A percentile compares a stretch with the other conserved stretches of the same genome.
These are phyloP conservation scores for Nemapogon koenigi DNA, from an alignment of 2,888 invertebrate species.

Conservation along the genomic window DNA sequence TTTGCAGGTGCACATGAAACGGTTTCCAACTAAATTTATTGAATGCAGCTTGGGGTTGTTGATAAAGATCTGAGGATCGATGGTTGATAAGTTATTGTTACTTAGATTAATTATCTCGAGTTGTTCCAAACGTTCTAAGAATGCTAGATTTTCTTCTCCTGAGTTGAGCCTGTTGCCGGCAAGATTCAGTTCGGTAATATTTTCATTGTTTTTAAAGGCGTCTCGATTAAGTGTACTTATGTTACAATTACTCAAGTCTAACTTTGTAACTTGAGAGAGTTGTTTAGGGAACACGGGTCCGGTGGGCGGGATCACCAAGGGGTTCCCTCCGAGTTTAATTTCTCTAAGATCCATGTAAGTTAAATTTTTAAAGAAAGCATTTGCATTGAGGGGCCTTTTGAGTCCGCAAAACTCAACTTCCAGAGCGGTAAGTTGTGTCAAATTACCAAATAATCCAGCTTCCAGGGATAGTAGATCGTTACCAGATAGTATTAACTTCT, in stretches of 20 bases:
- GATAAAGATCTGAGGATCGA: constrained; percentile 61
- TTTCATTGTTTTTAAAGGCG: constrained; percentile 67
- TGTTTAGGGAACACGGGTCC: constrained; percentile 70
- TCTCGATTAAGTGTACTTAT: constrained; percentile 64
- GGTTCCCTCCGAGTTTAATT: constrained; percentile 72
- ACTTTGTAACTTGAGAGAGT: constrained; percentile 66
- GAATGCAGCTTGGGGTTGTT: constrained; percentile 66
- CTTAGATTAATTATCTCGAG: constrained; percentile 69
- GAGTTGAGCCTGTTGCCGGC: constrained; percentile 64
- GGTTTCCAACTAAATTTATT: constrained; percentile 71
- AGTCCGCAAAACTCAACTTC: constrained; percentile 75
- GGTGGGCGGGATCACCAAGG: constrained; percentile 63
- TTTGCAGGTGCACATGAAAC: constrained; percentile 73
- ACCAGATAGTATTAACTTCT: constrained; percentile 70
- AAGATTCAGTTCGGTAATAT: constrained; percentile 68
- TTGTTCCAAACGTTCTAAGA: constrained; percentile 59
- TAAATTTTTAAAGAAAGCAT: constrained; percentile 70
- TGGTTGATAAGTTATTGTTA: constrained; percentile 67
- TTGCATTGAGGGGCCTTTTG: constrained; percentile 67
- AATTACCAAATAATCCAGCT: constrained; percentile 70
- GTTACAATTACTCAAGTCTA: constrained; percentile 73
- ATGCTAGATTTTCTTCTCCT: constrained; percentile 53
- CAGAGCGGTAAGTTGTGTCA: constrained; percentile 70
- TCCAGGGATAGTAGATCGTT: constrained; percentile 71
- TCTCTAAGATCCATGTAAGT: constrained; percentile 70